Evolutionary conservation across 1,140 invertebrate genomes (phyloP), one percentile per base, ranked within the genome.

Genomic region (Drosophila sproati): DNA sequence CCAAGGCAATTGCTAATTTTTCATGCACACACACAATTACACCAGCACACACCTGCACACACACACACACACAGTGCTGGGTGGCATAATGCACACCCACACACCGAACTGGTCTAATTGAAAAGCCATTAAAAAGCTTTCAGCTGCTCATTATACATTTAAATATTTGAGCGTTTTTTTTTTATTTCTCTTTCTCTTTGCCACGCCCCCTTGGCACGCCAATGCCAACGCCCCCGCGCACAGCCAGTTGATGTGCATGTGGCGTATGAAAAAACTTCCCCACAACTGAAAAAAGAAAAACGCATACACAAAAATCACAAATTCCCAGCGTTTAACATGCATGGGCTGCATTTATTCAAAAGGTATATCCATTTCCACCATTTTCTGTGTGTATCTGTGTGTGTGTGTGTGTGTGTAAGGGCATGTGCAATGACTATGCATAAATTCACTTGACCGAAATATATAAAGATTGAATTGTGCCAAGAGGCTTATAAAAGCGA

Each of bases 101-200:
- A 3, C 39, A 4, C 3, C 10, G 85, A 81, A 78, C 78, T 85
- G 75, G 77, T 81, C 86, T 89, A 89, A 89, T 89, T 89, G 86
- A 89, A 89, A 89, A 89, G 72, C 85, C 85, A 89, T 89, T 89
- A 89, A 89, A 89, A 89, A 89, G 85, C 85, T 89, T 89, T 89
- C 85, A 89, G 78, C 78, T 90, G 64, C 86, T 89, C 85, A 89
- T 89, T 89, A 89, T 89, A 79, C 86, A 89, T 89, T 89, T 85
- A 88, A 89, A 89, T 90, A 89, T 85, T 85, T 73, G 74, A 76
- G 56, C 63, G 74, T 81, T 83, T 88, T 85, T 75, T 75, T 87
- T 87, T 83, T 78, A 83, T 88, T 80, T 75, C 73, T 88, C 82
- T 83, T 48, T 35, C 52, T 63, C 55, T 57, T 32, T 28, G 37